Base-by-base conservation (phyloP, 1,140 invertebrate genomes). In the Atta colombica region DNA sequence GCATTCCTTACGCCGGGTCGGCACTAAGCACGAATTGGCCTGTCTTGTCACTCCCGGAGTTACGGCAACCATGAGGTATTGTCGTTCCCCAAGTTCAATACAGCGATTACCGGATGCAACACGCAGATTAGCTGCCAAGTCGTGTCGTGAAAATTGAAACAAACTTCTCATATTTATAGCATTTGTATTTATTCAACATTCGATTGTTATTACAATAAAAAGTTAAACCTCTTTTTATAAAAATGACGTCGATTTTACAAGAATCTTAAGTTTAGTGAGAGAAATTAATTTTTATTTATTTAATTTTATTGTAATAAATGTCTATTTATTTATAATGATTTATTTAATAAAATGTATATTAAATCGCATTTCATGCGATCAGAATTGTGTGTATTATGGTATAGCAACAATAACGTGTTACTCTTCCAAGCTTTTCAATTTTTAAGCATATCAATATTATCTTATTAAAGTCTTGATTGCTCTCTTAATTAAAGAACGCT, bases 21-120 rank as follows among this genome's bases (percentile, higher is more conserved):
- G 96, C 68, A 99, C 99, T 53, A 96, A 95, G 53, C 96, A 98
- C 93, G 96, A 98, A 90, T 94, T 98, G 75, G 98, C 97, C 31
- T 97, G 99, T 77, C 96, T 99, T 88, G 97, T 99, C 89, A 99
- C 98, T 88, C 97, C 98, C 10, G 97, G 97, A 51, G 98, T 99
- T 39, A 97, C 98, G 87, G 95, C 96, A 80, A 93, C 96, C 69
- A 98, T 99, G 97, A 98, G 97, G 98, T 98, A 96, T 71, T 31
- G 25, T 68, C 39, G 16, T 77, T 60, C 14, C 8, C 5, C 51
- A 35, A 55, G 39, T 72, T 72, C 31, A 45, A 71, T 53, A 66
- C 14, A 4, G 28, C 18, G 10, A 65, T 69, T 63, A 80, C 1
- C 25, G 21, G 6, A 53, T 12, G 14, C 12, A 61, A 39, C 16